phyloP scores from a whole-genome alignment of 2,888 invertebrate species.

The Dastarcus helophoroides region DNA sequence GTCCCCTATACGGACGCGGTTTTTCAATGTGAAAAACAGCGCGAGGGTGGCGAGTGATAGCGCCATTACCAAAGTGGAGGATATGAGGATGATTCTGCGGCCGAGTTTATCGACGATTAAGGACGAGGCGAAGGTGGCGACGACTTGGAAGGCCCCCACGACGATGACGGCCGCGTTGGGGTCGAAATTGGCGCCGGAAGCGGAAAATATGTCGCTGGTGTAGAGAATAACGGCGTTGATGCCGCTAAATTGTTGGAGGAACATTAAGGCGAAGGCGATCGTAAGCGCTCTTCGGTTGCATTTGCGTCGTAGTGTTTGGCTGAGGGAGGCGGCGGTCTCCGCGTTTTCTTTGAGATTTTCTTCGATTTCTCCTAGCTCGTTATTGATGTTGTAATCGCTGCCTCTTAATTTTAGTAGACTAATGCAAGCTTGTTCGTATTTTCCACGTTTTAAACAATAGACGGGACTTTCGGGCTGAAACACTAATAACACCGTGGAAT shows the following conservation, averaged over 20 bases:
- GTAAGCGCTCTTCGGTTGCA: constrained; percentile 45
- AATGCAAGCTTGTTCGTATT: constrained; percentile 52
- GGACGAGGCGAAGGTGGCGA: constrained; percentile 62
- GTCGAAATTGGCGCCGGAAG: constrained; percentile 48
- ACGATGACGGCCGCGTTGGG: constrained; percentile 59
- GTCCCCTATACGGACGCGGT: constrained; percentile 28
- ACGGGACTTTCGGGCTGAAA: constrained; percentile 83
- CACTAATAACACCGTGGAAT: constrained; percentile 57
- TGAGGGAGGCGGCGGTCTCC: constrained; percentile 18
- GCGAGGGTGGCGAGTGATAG: constrained; percentile 59
- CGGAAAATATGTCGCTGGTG: constrained; percentile 59
- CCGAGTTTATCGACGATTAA: constrained; percentile 72
- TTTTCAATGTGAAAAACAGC: constrained; percentile 51
- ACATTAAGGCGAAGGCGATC: constrained; percentile 70
- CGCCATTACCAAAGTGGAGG: constrained; percentile 60
- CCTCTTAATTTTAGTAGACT: constrained; percentile 65
- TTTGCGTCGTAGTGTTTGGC: constrained; percentile 16
- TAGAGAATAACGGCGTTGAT: constrained; percentile 79
- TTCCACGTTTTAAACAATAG: constrained; percentile 52
- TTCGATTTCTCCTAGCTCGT: constrained; percentile 53
- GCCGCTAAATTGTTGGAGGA: constrained; percentile 80
- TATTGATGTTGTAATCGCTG: constrained; percentile 49
- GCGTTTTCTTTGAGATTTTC: constrained; percentile 37
- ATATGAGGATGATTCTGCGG: constrained; percentile 60
- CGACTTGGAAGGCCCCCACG: constrained; percentile 73